phyloP scores from a whole-genome alignment of 2,113 vertebrate species.

The Campylorhamphus procurvoides region DNA sequence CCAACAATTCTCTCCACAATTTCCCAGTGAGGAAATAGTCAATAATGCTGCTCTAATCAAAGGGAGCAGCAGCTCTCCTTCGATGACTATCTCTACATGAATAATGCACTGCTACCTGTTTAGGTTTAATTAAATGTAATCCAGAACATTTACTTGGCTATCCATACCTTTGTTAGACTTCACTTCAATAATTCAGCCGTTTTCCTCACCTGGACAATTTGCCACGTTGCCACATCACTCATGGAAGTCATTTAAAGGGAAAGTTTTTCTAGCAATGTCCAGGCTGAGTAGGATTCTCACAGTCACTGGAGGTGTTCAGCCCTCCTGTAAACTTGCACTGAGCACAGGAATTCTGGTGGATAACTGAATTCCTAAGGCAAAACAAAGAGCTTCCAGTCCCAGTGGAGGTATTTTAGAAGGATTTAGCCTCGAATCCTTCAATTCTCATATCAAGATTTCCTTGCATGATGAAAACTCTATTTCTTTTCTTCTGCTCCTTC shows the following conservation, averaged over 20 bases:
- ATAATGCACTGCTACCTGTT: constrained; percentile 42
- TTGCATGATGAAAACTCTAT: background rate
- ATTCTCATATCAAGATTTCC: background rate
- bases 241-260: background rate
- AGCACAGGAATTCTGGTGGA: background rate
- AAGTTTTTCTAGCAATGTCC: background rate
- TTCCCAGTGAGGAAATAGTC: constrained; percentile 18
- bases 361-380: background rate
- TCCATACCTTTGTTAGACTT: constrained; percentile 1
- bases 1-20: background rate
- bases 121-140: constrained; percentile 64
- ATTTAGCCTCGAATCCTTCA: background rate
- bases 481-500: background rate
- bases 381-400: background rate
- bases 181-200: background rate
- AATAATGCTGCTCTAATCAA: background rate
- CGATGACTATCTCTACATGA: constrained; percentile 37
- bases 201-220: constrained; percentile 11
- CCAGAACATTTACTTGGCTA: constrained; percentile 40
- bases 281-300: background rate
- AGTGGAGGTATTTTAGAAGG: background rate
- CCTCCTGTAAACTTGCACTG: background rate
- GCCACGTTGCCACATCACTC: background rate
- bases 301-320: rapidly evolving
- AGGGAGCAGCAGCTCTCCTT: constrained; percentile 21